Base-by-base conservation (phyloP, 2,888 invertebrate genomes). In the Metopia argyrocephala region DNA sequence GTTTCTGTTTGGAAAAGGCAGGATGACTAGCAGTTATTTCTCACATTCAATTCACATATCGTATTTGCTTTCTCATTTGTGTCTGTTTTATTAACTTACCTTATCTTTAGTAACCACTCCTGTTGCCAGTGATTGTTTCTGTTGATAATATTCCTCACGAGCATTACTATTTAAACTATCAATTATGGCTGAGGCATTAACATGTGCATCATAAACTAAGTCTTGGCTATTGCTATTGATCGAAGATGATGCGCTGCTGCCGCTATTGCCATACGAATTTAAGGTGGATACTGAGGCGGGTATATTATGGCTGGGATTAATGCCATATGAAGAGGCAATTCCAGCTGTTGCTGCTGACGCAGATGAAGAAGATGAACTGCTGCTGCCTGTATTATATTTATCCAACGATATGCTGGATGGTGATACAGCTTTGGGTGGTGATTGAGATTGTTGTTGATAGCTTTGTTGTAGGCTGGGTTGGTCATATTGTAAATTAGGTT, bases 151-250 rank as follows among this genome's bases (percentile, higher is more conserved):
- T 85, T 89, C 89, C 85, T 90, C 90, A 79, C 90, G 89, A 73
- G 90, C 89, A 79, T 90, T 87, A 80, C 89, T 87, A 85, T 89
- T 89, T 65, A 91, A 85, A 84, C 89, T 90, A 85, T 91, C 90
- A 84, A 91, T 90, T 82, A 91, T 87, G 46, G 90, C 89, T 66
- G 90, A 89, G 56, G 90, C 88, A 85, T 90, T 90, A 81, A 89
- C 90, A 85, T 89, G 89, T 3, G 86, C 84, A 87, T 89, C 89
- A 82, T 90, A 90, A 79, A 88, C 87, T 78, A 90, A 85, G 71
- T 87, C 87, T 79, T 83, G 84, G 78, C 82, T 83, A 62, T 38
- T 38, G 38, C 57, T 12, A 6, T 38, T 38, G 15, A 38, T 23
- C 3, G 38, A 52, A 1, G 38, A 2, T 2, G 57, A 38, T 2